Evolutionary conservation across 2,113 vertebrate genomes (phyloP).

Genomic region (Daubentonia madagascariensis): DNA sequence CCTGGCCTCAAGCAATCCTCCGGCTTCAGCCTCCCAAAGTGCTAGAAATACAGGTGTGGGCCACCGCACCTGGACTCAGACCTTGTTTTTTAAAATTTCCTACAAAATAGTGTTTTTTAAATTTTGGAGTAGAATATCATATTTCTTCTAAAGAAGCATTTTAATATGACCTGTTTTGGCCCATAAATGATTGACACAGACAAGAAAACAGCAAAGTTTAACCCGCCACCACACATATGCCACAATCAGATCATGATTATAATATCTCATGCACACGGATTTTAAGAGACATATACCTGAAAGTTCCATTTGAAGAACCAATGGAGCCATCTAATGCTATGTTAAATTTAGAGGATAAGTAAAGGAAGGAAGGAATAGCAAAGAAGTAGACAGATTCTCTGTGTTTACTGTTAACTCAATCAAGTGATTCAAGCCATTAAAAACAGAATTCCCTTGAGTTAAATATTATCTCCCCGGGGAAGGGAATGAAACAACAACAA

Average conservation of each 20-base stretch:
- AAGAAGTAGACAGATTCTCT: background rate
- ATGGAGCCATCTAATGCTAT: background rate
- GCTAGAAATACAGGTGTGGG: too few relatives aligned
- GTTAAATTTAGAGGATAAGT: background rate
- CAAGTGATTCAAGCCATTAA: background rate
- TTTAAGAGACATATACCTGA: background rate
- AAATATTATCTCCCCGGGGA: background rate
- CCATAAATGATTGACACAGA: background rate
- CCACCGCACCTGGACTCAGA: background rate
- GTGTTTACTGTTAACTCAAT: background rate
- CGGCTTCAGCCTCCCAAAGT: too few relatives aligned
- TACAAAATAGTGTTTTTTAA: background rate
- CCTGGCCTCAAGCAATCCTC: too few relatives aligned
- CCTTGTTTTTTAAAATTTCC: background rate
- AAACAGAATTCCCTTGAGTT: conserved; percentile 12
- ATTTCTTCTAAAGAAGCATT: background rate
- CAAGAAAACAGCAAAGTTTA: background rate
- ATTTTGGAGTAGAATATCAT: background rate
- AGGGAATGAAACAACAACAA: background rate
- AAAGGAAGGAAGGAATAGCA: background rate
- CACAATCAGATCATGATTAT: background rate
- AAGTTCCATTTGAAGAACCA: background rate
- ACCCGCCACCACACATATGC: background rate
- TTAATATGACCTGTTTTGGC: background rate
- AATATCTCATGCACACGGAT: background rate